Conservation (phyloP, 2,113 vertebrate genomes). For the Fulica atra region DNA sequence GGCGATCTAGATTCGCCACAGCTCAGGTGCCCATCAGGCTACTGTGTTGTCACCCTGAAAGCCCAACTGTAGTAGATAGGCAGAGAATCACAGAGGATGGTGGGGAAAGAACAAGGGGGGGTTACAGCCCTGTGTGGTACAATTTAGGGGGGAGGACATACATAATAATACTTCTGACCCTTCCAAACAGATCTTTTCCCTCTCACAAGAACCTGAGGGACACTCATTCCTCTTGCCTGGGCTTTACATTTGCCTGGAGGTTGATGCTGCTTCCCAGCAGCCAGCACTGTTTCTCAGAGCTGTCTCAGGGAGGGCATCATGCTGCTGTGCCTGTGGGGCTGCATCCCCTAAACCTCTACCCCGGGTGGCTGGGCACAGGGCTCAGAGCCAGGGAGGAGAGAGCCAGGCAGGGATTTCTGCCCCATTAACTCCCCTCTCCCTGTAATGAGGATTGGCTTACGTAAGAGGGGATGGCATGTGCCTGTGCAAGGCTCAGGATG, state of each 20-base stretch:
- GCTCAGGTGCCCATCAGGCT: neutral
- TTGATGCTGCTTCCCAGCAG: neutral
- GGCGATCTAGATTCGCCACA: neutral
- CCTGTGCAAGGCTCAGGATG: fast-evolving
- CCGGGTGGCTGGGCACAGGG: neutral
- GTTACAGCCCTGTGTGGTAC: neutral
- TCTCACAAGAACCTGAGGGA: neutral
- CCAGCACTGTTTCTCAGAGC: fast-evolving
- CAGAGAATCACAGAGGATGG: neutral
- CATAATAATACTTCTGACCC: neutral
- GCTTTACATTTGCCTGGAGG: neutral
- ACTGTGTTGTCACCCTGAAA: neutral
- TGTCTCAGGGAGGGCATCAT: neutral
- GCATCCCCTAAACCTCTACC: no score
- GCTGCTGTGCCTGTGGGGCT: neutral
- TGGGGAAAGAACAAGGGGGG: neutral
- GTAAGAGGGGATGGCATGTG: fast-evolving
- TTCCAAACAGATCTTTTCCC: neutral
- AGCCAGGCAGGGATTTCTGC: neutral
- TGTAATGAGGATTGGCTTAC: neutral
- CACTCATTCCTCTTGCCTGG: neutral
- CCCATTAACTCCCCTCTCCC: constrained; percentile 10
- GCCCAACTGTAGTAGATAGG: neutral
- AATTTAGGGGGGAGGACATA: neutral
- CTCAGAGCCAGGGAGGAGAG: neutral